Base-by-base conservation (phyloP, 1,140 invertebrate genomes). In the Zaprionus gabonicus region DNA sequence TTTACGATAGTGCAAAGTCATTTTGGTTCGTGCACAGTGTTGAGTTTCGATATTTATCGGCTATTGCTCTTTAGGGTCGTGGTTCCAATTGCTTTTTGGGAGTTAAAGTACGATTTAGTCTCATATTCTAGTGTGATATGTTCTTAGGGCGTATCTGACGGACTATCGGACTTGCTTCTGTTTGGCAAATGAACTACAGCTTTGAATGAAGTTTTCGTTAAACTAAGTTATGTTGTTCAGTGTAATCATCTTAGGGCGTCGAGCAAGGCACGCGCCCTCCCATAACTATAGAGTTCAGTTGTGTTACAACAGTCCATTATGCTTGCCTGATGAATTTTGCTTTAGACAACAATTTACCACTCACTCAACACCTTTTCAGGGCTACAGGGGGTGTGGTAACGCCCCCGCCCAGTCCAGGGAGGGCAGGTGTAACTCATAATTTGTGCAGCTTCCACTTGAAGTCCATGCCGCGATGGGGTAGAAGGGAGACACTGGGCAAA, bases 401-500 rank as follows among this genome's bases (percentile, higher is more conserved):
- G 25, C 41, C 20, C 59, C 20, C 58, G 6, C 31, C 4, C 31
- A 13, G 38, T 3, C 20, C 20, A 20, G 55, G 55, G 56, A 51
- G 41, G 46, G 38, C 36, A 66, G 56, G 31, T 31, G 25, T 71
- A 71, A 31, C 27, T 53, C 34, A 73, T 25, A 60, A 57, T 67
- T 62, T 67, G 64, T 44, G 49, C 59, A 75, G 60, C 67, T 53
- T 44, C 60, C 31, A 51, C 72, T 70, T 59, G 6, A 64, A 63
- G 41, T 69, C 7, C 57, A 53, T 53, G 3, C 23, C 10, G 36
- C 20, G 59, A 17, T 27, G 57, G 25, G 34, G 4, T n/a, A 2
- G n/a, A 58, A 70, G 58, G 15, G 49, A 27, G 55, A 15, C 31
- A 28, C 68, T 55, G 55, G 20, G n/a, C 41, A 81, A 85, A 85